Evolutionary conservation across 2,888 invertebrate genomes (phyloP).

Genomic region (Invenusta paracnida): DNA sequence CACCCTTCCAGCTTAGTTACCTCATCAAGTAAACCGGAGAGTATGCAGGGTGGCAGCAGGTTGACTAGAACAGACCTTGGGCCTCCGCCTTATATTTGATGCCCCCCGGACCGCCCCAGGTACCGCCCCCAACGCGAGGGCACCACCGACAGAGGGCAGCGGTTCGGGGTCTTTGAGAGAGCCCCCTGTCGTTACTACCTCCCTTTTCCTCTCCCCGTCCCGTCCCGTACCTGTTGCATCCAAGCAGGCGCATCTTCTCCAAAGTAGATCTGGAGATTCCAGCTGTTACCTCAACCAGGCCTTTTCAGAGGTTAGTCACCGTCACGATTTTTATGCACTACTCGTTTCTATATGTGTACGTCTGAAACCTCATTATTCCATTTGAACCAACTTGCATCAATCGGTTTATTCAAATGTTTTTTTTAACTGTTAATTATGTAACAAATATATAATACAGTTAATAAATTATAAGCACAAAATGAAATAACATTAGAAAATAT

Average conservation of each 20-base stretch:
- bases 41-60: too few relatives aligned
- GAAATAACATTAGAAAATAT: too few relatives aligned
- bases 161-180: neutral
- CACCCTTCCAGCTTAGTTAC: neutral
- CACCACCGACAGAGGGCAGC: neutral
- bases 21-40: neutral
- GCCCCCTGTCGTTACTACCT: neutral
- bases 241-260: neutral
- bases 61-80: neutral
- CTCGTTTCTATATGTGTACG: too few relatives aligned
- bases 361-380: too few relatives aligned
- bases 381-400: too few relatives aligned
- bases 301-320: neutral
- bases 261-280: neutral
- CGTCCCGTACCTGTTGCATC: neutral
- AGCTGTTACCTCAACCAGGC: neutral
- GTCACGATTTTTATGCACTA: too few relatives aligned
- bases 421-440: too few relatives aligned
- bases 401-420: too few relatives aligned
- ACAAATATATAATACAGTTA: too few relatives aligned
- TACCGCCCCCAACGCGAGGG: too few relatives aligned
- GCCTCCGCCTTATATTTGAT: neutral
- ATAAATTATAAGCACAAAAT: too few relatives aligned
- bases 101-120: neutral
- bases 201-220: neutral